Evolutionary conservation across 92 coral and sea anemone genomes (phyloP).

Genomic region (Chrysogorgia sp.): DNA sequence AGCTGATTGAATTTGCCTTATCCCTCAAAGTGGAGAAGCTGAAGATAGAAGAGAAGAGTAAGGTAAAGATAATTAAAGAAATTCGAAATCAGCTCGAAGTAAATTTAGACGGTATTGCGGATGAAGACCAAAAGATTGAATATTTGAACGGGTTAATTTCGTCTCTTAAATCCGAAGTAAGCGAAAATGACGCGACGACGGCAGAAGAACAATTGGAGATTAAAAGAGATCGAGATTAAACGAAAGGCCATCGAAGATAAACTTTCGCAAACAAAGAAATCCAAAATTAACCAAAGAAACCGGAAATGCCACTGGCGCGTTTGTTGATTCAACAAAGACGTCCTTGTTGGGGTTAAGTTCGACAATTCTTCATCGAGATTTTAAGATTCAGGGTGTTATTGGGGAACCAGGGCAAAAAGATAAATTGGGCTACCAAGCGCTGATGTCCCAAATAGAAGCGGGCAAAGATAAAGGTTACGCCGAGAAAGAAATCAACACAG

Average conservation of each 20-base stretch:
- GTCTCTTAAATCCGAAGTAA: neutral
- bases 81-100: constrained; percentile 17
- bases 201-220: constrained; percentile 4
- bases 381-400: no score
- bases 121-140: constrained; percentile 18
- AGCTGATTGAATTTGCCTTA: constrained; percentile 9
- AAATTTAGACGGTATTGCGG: constrained; percentile 13
- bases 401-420: no score
- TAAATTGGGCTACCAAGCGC: no score
- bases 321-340: no score
- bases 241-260: constrained; percentile 11
- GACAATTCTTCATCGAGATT: no score
- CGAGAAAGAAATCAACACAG: no score
- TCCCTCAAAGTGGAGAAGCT: neutral
- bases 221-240: neutral
- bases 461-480: no score
- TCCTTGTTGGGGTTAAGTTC: no score
- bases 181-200: neutral
- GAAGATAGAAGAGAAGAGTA: constrained; percentile 12
- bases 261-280: constrained; percentile 2
- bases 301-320: no score
- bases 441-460: no score
- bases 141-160: constrained; percentile 24
- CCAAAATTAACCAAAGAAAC: neutral
- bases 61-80: constrained; percentile 38